These are phyloP conservation scores for Melanotaenia duboulayi DNA, from an alignment of 2,113 vertebrate species.

Conservation along the genomic window DNA sequence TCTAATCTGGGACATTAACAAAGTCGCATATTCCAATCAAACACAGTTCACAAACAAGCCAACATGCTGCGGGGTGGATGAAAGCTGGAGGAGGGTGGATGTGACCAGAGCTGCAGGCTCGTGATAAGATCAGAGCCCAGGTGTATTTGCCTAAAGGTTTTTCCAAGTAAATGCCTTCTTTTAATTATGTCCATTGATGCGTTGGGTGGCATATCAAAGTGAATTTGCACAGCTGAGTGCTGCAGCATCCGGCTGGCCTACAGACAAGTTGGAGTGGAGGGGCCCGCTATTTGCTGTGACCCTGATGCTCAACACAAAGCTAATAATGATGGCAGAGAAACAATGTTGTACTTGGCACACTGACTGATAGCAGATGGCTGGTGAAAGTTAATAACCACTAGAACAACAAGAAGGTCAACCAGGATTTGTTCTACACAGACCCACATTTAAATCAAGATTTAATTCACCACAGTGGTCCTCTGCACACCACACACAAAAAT, in stretches of 20 bases:
- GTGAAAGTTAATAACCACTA: constrained; percentile 54
- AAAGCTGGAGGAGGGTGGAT: constrained; percentile 10
- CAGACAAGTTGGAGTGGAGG: constrained; percentile 14
- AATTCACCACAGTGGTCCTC: constrained; percentile 22
- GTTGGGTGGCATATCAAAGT: constrained; percentile 50
- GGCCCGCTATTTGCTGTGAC: constrained; percentile 39
- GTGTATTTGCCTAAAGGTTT: constrained; percentile 66
- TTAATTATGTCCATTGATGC: constrained; percentile 70
- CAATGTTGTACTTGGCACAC: constrained; percentile 62
- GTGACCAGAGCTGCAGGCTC: constrained; percentile 33
- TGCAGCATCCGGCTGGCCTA: constrained; percentile 21
- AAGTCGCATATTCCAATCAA: constrained; percentile 62
- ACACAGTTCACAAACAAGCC: constrained; percentile 52
- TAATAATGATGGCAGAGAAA: constrained; percentile 63
- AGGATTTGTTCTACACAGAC: constrained; percentile 56
- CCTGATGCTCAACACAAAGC: constrained; percentile 35
- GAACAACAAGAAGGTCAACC: constrained; percentile 67
- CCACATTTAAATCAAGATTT: constrained; percentile 62
- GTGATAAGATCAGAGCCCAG: constrained; percentile 65
- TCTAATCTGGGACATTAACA: constrained; percentile 65
- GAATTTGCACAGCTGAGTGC: constrained; percentile 69
- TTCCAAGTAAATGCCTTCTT: constrained; percentile 63
- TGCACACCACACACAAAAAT: not conserved
- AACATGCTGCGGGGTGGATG: constrained; percentile 32
- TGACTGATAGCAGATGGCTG: constrained; percentile 52